Conservation (phyloP, 2,797 vertebrate species). For the Crypturellus tataupa region DNA sequence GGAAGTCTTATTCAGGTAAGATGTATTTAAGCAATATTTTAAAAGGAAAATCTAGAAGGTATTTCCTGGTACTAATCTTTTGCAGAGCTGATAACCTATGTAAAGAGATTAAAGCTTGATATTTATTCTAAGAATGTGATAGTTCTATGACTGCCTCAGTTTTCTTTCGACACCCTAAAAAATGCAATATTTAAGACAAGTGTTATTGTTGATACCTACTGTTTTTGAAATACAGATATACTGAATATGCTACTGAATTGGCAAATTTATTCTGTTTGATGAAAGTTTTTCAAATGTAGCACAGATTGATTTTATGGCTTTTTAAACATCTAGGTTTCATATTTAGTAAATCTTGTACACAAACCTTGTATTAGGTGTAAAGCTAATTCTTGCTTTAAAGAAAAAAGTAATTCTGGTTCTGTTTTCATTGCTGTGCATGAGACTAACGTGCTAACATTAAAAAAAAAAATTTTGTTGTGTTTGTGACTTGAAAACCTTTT, state of each 20-base stretch:
- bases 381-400: background rate
- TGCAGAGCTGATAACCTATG: background rate
- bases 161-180: background rate
- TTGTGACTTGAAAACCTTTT: background rate
- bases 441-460: background rate
- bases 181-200: background rate
- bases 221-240: background rate
- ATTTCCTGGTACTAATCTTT: constrained; percentile 1
- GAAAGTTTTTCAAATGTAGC: background rate
- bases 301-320: background rate
- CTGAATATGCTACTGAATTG: background rate
- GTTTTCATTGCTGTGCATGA: background rate
- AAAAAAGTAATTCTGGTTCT: background rate
- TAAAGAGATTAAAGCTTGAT: background rate
- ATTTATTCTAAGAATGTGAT: background rate
- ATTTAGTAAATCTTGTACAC: background rate
- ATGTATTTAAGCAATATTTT: constrained; percentile 75
- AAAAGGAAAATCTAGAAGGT: background rate
- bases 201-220: background rate
- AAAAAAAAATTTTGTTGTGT: background rate
- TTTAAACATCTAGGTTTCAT: background rate
- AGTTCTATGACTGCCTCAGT: background rate
- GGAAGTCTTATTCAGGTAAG: constrained; percentile 97
- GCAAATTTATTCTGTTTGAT: background rate
- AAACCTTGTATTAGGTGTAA: background rate